Percentiles rank a stretch among this genome's conserved stretches.
Evolutionary conservation across 2,888 invertebrate species (phyloP).

Genomic region (Eupithecia exiguata): DNA sequence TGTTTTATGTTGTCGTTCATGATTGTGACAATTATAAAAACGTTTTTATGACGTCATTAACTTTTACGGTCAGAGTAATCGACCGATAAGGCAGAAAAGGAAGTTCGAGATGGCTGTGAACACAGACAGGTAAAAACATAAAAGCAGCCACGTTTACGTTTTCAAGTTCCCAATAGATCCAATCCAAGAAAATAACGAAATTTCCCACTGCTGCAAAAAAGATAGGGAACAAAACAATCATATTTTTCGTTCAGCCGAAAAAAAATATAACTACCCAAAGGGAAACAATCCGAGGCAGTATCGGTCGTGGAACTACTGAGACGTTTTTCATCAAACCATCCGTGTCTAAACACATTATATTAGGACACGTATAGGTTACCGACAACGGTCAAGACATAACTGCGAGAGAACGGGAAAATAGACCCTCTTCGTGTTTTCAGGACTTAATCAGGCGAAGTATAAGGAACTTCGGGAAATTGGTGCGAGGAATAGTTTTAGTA

Average conservation of each 20-base stretch:
- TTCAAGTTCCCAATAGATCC: not conserved
- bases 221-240: slow-evolving; percentile 36
- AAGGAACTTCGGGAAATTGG: slow-evolving; percentile 31
- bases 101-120: slow-evolving; percentile 32
- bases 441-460: slow-evolving; percentile 49
- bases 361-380: slow-evolving; percentile 35
- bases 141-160: slow-evolving; percentile 16
- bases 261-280: slow-evolving; percentile 44
- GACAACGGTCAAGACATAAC: slow-evolving; percentile 47
- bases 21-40: slow-evolving; percentile 51
- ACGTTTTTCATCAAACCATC: slow-evolving; percentile 51
- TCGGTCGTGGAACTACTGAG: slow-evolving; percentile 37
- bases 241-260: slow-evolving; percentile 45
- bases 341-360: slow-evolving; percentile 47
- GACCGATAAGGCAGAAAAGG: slow-evolving; percentile 44
- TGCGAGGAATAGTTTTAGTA: slow-evolving; percentile 22
- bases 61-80: slow-evolving; percentile 49
- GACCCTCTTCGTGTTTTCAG: slow-evolving; percentile 40
- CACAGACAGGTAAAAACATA: slow-evolving; percentile 28
- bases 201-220: slow-evolving; percentile 6
- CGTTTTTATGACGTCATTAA: slow-evolving; percentile 55
- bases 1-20: slow-evolving; percentile 42
- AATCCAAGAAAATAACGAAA: not conserved
- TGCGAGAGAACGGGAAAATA: slow-evolving; percentile 43
- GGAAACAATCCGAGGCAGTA: slow-evolving; percentile 44